Base-by-base conservation (phyloP, 30 jellyfish, hydroid and myxozoan species). In the Pelagia noctiluca region DNA sequence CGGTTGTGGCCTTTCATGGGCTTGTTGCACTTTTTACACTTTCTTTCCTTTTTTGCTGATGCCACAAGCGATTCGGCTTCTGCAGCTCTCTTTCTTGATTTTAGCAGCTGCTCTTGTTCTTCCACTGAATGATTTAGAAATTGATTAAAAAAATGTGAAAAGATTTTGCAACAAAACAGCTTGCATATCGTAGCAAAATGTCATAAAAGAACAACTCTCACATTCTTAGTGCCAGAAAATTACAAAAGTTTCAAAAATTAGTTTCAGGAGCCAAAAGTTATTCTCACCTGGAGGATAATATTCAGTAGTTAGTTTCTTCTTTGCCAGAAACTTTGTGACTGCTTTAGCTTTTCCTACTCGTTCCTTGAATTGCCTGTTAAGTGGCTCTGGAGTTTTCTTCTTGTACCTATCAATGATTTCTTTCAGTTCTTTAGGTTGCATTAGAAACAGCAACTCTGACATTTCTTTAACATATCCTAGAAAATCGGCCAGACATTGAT, bases 201-300 rank as follows among this genome's bases (percentile, higher is more conserved):
- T 28, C 25, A 24, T 34, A 64, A 25, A 64, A 5, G 47, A 64
- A 24, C 24, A 4, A 5, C 38, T 5, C 2, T 64, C 5, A 5
- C 30, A 64, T 64, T 64, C 34, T 64, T 28, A 23, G 2, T 64
- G 78, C 78, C 52, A 64, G 53, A 64, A 64, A 64, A 64, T n/a
- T n/a, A n/a, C n/a, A n/a, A n/a, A n/a, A n/a, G n/a, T n/a, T n/a
- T n/a, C n/a, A 1, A 26, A 64, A 64, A 64, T 64, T 64, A 4
- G 33, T 64, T 3, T 64, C 78, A 64, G 2, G 78, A 64, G 37
- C 78, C 78, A 64, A 64, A 64, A 35, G 2, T 23, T 64, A 64
- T 64, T 21, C 78, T 64, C 78, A 64, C 78, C 78, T 64, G 78
- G 78, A 64, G 78, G 78, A 64, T 2, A 64, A 64, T 64, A 64